Base-by-base conservation (phyloP, 2,888 invertebrate species). In the Noctua fimbriata region DNA sequence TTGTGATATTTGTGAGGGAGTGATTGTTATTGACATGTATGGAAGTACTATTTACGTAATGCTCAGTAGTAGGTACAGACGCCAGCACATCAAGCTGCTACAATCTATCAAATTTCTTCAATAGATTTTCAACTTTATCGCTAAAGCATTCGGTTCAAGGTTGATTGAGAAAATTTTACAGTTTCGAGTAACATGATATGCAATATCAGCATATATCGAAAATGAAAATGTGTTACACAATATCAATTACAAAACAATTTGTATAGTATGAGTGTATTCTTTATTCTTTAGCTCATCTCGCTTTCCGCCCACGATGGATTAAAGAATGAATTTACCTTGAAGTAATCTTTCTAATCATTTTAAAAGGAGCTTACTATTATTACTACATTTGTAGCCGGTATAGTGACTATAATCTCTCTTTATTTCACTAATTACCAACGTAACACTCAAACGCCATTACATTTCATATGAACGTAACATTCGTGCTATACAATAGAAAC, bases 1-100 rank as follows among this genome's bases (percentile, higher is more conserved):
- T 65, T 65, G 65, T 65, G 28, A 16, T 28, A 14, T 87, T 87
- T 89, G 82, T 88, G 82, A 85, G 28, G 28, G 12, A 49, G 52
- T 82, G 75, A 81, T 73, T 76, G 71, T 76, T 76, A 84, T 81
- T 76, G 70, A 69, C 69, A 65, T 63, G 72, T 74, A 71, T 12
- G 47, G 49, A 73, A 71, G 49, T 32, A 16, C 3, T 18, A n/a
- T 36, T 73, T 71, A 76, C 6, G 58, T 70, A 85, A 77, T 73
- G 41, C 73, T 67, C 21, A 21, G n/a, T 78, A n/a, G 36, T 60
- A 36, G 36, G 16, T n/a, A 14, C 5, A 24, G 4, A 36, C 36
- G 36, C 4, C 36, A 36, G 36, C 36, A 36, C 3, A 36, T 9
- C 7, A 41, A 41, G 10, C 41, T 41, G 9, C 41, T 41, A 41